Base-by-base conservation (phyloP, 2,797 vertebrate species). In the Helostoma temminkii region DNA sequence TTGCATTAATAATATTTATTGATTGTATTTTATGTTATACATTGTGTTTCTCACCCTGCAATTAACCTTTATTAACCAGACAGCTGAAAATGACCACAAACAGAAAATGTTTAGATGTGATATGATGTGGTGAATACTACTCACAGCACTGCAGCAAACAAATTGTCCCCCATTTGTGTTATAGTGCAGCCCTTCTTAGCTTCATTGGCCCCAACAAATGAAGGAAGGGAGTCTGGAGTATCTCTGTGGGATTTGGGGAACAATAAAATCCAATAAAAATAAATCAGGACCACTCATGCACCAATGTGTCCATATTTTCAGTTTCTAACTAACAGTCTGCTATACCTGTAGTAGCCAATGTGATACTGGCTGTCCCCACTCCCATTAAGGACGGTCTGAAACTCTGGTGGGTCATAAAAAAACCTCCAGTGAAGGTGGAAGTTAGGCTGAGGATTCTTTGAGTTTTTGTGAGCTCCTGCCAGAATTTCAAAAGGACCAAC, bases 371-470 rank as follows among this genome's bases (percentile, higher is more conserved):
- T 96, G 85, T 94, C 95, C 61, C 82, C 85, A 65, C 94, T 94
- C 12, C 95, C 96, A 22, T 82, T 83, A 70, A 98, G 89, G 62
- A 99, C 86, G 37, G 97, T 99, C 91, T 98, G 97, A 80, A 98
- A 96, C 91, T 99, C 97, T 4, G 98, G 98, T 2, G 98, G 98
- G 87, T 99, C 98, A 42, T 97, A 98, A 82, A 95, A 98, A 90
- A 96, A 95, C 71, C 98, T 94, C 96, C 98, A 99, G 70, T 99
- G 98, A 83, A 98, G 94, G 76, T 90, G 93, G 84, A 95, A 96
- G 86, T 97, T 95, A 7, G 94, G 88, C 39, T 92, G 78, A 71
- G 86, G 57, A 48, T 93, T 93, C 59, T 89, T 93, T 30, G 87
- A 81, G 37, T 72, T 83, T 90, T 93, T 96, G 77, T 98, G 95